phyloP scores from a whole-genome alignment of 2,113 vertebrate genomes.

The Eulemur macaco region DNA sequence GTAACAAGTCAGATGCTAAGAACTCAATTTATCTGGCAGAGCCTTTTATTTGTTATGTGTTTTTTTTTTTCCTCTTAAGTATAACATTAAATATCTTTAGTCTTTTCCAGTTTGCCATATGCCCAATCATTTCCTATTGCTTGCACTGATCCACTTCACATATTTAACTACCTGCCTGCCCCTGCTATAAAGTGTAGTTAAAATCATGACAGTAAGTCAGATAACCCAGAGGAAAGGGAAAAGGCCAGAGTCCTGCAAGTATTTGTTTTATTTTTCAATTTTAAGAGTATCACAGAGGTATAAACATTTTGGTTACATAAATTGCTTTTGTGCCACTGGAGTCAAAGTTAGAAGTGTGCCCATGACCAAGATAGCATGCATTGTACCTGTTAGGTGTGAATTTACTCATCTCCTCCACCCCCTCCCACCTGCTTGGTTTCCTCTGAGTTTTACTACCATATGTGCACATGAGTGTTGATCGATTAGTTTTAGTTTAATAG shows the following conservation, averaged over 20 bases:
- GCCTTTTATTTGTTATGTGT: not conserved
- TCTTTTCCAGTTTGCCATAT: not conserved
- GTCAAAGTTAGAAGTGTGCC: too few relatives aligned
- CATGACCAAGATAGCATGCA: too few relatives aligned
- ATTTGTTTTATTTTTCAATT: too few relatives aligned
- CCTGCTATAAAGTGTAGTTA: not conserved
- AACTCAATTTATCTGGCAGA: not conserved
- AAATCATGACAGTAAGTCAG: not conserved
- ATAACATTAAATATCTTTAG: not conserved
- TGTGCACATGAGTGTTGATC: too few relatives aligned
- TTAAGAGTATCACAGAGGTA: too few relatives aligned
- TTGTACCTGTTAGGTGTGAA: too few relatives aligned
- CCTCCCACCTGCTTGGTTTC: too few relatives aligned
- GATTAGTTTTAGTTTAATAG: too few relatives aligned
- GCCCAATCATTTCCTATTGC: not conserved
- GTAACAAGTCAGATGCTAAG: not conserved
- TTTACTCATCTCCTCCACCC: too few relatives aligned
- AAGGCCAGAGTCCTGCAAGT: not conserved
- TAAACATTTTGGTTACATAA: too few relatives aligned
- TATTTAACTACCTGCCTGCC: conserved; percentile 3
- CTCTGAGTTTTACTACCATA: too few relatives aligned
- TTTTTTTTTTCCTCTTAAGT: not conserved
- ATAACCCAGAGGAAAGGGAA: not conserved
- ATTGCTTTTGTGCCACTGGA: too few relatives aligned
- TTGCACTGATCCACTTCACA: not conserved